A percentile compares a stretch with the other conserved stretches of the same genome.
These are phyloP conservation scores for Bombylius major DNA, from an alignment of 2,888 invertebrate genomes.

Conservation along the genomic window DNA sequence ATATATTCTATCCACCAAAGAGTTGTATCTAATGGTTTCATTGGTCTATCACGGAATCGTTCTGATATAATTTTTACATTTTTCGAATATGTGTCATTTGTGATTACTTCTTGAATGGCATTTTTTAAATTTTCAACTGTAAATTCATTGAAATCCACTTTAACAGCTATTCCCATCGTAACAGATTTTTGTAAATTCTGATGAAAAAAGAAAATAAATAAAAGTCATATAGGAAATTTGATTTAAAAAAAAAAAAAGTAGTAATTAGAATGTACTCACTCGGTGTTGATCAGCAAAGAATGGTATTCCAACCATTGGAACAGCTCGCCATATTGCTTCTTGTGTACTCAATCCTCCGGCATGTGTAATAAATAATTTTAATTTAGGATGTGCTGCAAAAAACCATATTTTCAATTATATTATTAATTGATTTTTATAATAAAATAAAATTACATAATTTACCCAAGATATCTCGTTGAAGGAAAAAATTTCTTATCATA, in stretches of 20 bases:
- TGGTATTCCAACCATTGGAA: slow-evolving; percentile 28
- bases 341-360: slow-evolving; percentile 26
- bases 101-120: slow-evolving; percentile 13
- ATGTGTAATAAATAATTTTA: slow-evolving; percentile 26
- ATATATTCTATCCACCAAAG: slow-evolving; percentile 49
- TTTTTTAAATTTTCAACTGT: slow-evolving; percentile 11
- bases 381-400: slow-evolving; percentile 19
- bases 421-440: not conserved
- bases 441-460: slow-evolving; percentile 15
- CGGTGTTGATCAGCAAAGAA: slow-evolving; percentile 23
- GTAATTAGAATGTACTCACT: slow-evolving; percentile 4
- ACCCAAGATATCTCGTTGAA: slow-evolving; percentile 18
- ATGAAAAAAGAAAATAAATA: too few species aligned
- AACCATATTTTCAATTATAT: not conserved
- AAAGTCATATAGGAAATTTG: too few species aligned
- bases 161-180: slow-evolving; percentile 14
- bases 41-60: slow-evolving; percentile 38
- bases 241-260: too few species aligned
- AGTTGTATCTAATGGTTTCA: slow-evolving; percentile 42
- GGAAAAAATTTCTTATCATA: too few species aligned
- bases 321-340: slow-evolving; percentile 26
- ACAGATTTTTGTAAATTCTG: slow-evolving; percentile 8
- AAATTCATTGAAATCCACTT: slow-evolving; percentile 15
- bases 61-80: slow-evolving; percentile 33
- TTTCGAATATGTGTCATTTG: slow-evolving; percentile 12